A percentile compares a stretch with the other conserved stretches of the same genome.
Conservation (phyloP, 2,888 invertebrate species). For the Ennomos erosarius region DNA sequence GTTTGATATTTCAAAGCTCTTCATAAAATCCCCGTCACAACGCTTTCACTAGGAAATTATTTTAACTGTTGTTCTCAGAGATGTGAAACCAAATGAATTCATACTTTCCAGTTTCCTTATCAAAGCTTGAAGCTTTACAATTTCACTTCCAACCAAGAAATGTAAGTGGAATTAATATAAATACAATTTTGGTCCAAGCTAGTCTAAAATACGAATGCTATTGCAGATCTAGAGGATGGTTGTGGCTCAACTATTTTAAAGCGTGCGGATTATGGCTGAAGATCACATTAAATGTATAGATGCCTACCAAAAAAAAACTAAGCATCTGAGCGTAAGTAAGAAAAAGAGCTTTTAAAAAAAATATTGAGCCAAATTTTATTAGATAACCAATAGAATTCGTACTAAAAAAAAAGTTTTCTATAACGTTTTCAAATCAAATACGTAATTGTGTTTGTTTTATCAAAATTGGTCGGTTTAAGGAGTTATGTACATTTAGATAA, state of each 20-base stretch:
- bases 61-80: slow-evolving; percentile 21
- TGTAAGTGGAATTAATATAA: slow-evolving; percentile 28
- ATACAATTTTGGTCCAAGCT: slow-evolving; percentile 21
- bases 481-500: too few species aligned
- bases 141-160: slow-evolving; percentile 20
- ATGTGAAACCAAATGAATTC: slow-evolving; percentile 25
- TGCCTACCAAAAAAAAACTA: too few species aligned
- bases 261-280: slow-evolving; percentile 7
- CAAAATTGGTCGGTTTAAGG: too few species aligned
- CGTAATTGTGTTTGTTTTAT: too few species aligned
- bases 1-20: slow-evolving; percentile 10
- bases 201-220: slow-evolving; percentile 17
- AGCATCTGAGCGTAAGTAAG: too few species aligned
- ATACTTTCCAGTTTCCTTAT: slow-evolving; percentile 22
- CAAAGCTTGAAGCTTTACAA: slow-evolving; percentile 25
- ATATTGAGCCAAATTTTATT: too few species aligned
- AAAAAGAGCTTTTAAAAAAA: too few species aligned
- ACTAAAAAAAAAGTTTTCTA: too few species aligned
- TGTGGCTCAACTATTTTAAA: slow-evolving; percentile 13
- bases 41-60: slow-evolving; percentile 24
- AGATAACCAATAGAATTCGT: too few species aligned
- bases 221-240: slow-evolving; percentile 11
- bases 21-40: slow-evolving; percentile 16
- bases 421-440: too few species aligned
- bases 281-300: too few species aligned